Evolutionary conservation across 2,113 vertebrate genomes (phyloP).

Genomic region (Serinus canaria): DNA sequence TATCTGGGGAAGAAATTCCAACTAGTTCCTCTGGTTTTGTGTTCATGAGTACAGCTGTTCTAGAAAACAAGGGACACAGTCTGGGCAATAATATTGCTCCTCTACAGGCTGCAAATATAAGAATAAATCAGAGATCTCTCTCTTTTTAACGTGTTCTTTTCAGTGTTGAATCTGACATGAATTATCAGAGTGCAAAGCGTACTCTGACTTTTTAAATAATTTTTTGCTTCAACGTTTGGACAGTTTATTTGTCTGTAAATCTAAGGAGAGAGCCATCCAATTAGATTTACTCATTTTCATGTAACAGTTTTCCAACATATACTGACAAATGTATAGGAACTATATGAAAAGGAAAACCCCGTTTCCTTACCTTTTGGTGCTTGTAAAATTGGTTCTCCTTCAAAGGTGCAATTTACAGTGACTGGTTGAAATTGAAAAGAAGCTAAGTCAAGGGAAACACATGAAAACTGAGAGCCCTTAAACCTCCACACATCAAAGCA

Average conservation of each 20-base stretch:
- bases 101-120: not conserved
- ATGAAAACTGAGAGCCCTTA: not conserved
- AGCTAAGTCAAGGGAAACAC: not conserved
- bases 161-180: not conserved
- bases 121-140: not conserved
- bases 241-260: not conserved
- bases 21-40: not conserved
- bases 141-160: not conserved
- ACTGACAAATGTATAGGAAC: not conserved
- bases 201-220: not conserved
- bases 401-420: not conserved
- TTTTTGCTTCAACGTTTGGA: not conserved
- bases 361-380: not conserved
- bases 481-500: not conserved
- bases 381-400: not conserved
- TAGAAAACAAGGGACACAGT: not conserved
- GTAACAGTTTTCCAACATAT: not conserved
- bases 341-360: rapidly evolving
- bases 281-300: not conserved
- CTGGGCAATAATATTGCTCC: not conserved
- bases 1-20: not conserved
- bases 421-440: not conserved
- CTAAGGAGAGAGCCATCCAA: not conserved
- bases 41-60: not conserved
- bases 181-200: not conserved